A percentile compares a stretch with the other conserved stretches of the same genome.
phyloP scores from a whole-genome alignment of 2,888 invertebrate species.

The Macropis europaea region DNA sequence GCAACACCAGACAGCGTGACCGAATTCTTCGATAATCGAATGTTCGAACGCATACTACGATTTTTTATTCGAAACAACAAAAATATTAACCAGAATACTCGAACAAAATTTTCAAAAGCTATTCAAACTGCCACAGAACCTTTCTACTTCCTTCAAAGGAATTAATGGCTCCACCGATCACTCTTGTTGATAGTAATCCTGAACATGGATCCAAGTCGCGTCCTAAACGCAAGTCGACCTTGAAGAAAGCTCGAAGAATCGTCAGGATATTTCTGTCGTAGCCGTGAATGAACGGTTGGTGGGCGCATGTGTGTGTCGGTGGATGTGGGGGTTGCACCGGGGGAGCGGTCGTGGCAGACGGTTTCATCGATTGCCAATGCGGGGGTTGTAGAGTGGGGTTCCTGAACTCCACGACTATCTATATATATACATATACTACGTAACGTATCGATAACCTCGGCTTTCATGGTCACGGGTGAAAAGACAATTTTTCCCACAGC shows the following conservation, averaged over 20 bases:
- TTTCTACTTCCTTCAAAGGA: too few relatives aligned
- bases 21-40: too few relatives aligned
- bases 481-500: slow-evolving; percentile 47
- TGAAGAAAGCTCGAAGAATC: slow-evolving; percentile 10
- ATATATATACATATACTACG: slow-evolving; percentile 43
- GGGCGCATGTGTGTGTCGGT: slow-evolving; percentile 1
- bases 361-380: slow-evolving; percentile 72
- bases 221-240: slow-evolving; percentile 10
- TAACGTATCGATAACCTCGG: slow-evolving; percentile 52
- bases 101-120: too few relatives aligned
- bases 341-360: slow-evolving; percentile 65
- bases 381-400: slow-evolving; percentile 60
- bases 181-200: background rate
- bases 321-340: slow-evolving; percentile 52
- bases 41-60: too few relatives aligned
- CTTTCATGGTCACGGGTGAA: slow-evolving; percentile 63
- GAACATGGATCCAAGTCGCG: background rate
- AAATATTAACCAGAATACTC: too few relatives aligned
- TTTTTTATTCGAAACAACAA: too few relatives aligned
- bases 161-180: too few relatives aligned
- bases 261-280: slow-evolving; percentile 22
- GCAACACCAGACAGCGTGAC: too few relatives aligned
- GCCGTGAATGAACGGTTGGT: slow-evolving; percentile 48
- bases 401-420: slow-evolving; percentile 55
- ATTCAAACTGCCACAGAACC: too few relatives aligned